These are phyloP conservation scores for Euborellia annulipes DNA, from an alignment of 1,140 invertebrate genomes.

Conservation along the genomic window DNA sequence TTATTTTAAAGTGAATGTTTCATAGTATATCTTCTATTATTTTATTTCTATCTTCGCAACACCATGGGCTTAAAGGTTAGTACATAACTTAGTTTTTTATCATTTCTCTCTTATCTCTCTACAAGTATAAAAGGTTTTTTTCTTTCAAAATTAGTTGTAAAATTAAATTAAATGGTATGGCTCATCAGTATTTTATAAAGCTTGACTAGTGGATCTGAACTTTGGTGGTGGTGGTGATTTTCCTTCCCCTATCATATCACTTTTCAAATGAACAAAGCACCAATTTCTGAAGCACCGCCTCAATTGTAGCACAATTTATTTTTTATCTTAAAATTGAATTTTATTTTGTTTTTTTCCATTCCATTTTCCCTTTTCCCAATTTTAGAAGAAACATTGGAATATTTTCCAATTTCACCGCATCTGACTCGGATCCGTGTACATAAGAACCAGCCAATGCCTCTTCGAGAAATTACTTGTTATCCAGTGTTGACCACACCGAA, in stretches of 20 bases:
- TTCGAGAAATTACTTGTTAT: slow-evolving; percentile 38
- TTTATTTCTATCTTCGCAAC: too few relatives aligned
- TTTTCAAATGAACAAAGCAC: neutral
- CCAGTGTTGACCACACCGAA: slow-evolving; percentile 29
- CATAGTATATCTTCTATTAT: too few relatives aligned
- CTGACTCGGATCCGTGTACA: slow-evolving; percentile 62
- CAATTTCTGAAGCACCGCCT: neutral
- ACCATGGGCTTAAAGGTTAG: neutral
- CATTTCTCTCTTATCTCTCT: too few relatives aligned
- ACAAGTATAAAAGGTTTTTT: too few relatives aligned
- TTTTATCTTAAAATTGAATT: slow-evolving; percentile 2
- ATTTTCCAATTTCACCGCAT: slow-evolving; percentile 63
- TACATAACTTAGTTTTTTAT: neutral
- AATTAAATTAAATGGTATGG: too few relatives aligned
- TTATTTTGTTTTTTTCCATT: slow-evolving; percentile 13
- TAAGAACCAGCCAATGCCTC: slow-evolving; percentile 33
- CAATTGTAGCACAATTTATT: neutral
- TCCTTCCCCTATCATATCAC: too few relatives aligned
- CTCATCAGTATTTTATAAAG: slow-evolving; percentile 7
- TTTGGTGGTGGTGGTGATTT: slow-evolving; percentile 4
- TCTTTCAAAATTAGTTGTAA: too few relatives aligned
- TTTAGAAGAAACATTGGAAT: slow-evolving; percentile 39
- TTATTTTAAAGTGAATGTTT: too few relatives aligned
- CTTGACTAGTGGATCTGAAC: slow-evolving; percentile 39
- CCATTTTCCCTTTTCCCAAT: slow-evolving; percentile 24